phyloP scores from a whole-genome alignment of 1,140 invertebrate genomes.

The Wiebesia pumilae region DNA sequence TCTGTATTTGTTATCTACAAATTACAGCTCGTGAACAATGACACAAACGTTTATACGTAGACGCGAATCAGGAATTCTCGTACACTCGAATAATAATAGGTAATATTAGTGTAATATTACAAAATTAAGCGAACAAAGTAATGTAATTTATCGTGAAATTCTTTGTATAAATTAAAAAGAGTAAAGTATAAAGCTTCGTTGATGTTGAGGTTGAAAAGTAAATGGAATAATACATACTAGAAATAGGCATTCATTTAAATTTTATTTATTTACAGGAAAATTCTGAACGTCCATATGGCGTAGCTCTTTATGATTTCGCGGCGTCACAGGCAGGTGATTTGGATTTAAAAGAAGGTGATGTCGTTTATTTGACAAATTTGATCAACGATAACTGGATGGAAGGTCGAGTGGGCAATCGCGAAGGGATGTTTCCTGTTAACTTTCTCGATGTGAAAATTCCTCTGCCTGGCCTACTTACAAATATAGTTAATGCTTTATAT shows the following conservation, averaged over 20 bases:
- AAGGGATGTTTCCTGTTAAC: constrained; percentile 88
- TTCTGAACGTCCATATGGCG: constrained; percentile 78
- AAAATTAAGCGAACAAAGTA: no score
- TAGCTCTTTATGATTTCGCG: constrained; percentile 85
- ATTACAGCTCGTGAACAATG: no score
- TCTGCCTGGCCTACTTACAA: constrained; percentile 70
- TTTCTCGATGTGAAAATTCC: constrained; percentile 87
- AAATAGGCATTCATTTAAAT: neutral
- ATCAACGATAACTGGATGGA: constrained; percentile 88
- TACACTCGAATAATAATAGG: neutral
- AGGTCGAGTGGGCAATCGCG: constrained; percentile 79
- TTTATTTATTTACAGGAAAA: constrained; percentile 61
- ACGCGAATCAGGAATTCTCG: no score
- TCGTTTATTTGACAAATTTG: constrained; percentile 80
- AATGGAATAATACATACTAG: no score
- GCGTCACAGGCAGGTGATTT: constrained; percentile 83
- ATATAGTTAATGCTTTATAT: constrained; percentile 77
- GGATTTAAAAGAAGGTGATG: constrained; percentile 82
- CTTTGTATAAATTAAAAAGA: no score
- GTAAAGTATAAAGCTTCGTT: no score
- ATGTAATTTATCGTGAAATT: no score
- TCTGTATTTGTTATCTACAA: neutral
- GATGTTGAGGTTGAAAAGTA: no score
- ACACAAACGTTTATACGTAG: no score
- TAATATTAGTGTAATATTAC: no score